These are phyloP conservation scores for Protodeltote pygarga DNA, from an alignment of 2,888 invertebrate genomes.

Conservation along the genomic window DNA sequence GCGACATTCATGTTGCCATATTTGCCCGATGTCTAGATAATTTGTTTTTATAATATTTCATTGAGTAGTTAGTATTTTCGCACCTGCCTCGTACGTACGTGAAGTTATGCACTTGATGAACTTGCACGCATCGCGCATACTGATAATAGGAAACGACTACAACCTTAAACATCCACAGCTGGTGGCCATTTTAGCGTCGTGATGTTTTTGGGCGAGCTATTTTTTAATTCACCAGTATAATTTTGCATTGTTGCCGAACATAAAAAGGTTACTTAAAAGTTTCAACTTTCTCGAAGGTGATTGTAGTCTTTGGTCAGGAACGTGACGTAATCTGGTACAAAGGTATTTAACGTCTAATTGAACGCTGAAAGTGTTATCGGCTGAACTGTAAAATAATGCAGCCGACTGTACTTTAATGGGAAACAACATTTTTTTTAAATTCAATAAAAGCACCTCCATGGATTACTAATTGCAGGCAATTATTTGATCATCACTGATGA, in stretches of 20 bases:
- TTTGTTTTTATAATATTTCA: conserved; percentile 30
- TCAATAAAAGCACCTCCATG: no score
- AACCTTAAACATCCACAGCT: conserved; percentile 26
- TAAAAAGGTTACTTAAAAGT: conserved; percentile 16
- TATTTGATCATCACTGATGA: no score
- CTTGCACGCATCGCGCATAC: conserved; percentile 60
- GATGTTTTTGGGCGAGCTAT: conserved; percentile 15
- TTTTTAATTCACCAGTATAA: not conserved
- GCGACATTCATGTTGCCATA: no score
- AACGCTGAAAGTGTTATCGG: conserved; percentile 36
- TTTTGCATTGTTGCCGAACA: conserved; percentile 8
- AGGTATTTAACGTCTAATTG: conserved; percentile 44
- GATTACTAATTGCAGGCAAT: no score
- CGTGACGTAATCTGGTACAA: conserved; percentile 45
- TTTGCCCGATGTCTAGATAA: not conserved
- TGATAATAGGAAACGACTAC: conserved; percentile 39
- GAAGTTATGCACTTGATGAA: conserved; percentile 61
- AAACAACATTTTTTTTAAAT: no score
- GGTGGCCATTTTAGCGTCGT: conserved; percentile 13
- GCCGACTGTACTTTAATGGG: no score
- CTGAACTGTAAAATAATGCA: no score
- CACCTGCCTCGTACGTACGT: conserved; percentile 70
- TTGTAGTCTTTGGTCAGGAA: conserved; percentile 29
- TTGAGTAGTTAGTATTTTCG: conserved; percentile 49
- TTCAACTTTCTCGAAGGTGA: conserved; percentile 39